Conservation (phyloP, 2,888 invertebrate species). For the Hedychridium roseum region DNA sequence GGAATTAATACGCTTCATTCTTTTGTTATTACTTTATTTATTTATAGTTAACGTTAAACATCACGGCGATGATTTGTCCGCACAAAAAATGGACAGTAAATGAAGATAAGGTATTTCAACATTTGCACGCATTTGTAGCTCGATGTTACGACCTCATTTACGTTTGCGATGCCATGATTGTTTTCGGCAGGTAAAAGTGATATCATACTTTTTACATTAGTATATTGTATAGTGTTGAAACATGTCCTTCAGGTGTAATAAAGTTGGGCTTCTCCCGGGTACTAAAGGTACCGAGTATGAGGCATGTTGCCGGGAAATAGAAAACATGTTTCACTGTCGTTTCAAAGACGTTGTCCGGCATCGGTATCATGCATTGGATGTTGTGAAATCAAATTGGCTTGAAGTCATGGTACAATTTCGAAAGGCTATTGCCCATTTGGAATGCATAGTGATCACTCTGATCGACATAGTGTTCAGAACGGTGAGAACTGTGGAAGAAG, state of each 20-base stretch:
- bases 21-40: background rate
- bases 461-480: constrained; percentile 66
- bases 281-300: constrained; percentile 55
- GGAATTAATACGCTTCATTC: background rate
- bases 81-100: constrained; percentile 65
- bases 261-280: constrained; percentile 65
- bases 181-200: constrained; percentile 66
- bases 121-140: constrained; percentile 67
- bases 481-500: constrained; percentile 66
- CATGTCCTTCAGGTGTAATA: constrained; percentile 57
- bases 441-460: constrained; percentile 67
- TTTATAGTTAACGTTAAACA: constrained; percentile 19
- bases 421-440: constrained; percentile 64
- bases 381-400: constrained; percentile 65
- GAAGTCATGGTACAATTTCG: constrained; percentile 54
- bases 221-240: no score
- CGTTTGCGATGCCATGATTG: constrained; percentile 67
- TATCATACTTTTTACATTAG: background rate
- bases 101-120: constrained; percentile 66
- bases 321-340: constrained; percentile 63
- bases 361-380: constrained; percentile 63
- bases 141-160: constrained; percentile 68
- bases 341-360: constrained; percentile 62
- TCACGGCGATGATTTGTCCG: constrained; percentile 8
- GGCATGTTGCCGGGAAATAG: constrained; percentile 58